Percentiles rank a stretch among this genome's conserved stretches.
These are phyloP conservation scores for Pollachius pollachius DNA, from an alignment of 2,113 vertebrate genomes.

Conservation along the genomic window DNA sequence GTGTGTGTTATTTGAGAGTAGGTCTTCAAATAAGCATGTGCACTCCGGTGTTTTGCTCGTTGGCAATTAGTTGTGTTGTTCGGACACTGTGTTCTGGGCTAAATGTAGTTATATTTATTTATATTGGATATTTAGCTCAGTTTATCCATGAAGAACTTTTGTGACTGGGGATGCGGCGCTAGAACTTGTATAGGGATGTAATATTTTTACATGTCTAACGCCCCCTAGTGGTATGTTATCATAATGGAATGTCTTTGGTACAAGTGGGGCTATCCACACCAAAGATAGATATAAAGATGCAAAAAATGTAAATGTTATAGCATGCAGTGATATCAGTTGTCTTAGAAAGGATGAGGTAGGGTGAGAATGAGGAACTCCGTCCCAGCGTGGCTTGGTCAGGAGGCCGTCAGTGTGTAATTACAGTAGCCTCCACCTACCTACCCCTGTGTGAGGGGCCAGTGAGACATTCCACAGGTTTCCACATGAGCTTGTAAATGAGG, in stretches of 20 bases:
- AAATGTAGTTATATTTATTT: conserved; percentile 3
- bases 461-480: conserved; percentile 69
- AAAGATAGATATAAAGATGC: not conserved
- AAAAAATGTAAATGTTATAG: not conserved
- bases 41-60: not conserved
- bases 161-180: conserved; percentile 21
- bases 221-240: conserved; percentile 67
- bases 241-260: conserved; percentile 19
- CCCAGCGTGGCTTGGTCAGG: not conserved
- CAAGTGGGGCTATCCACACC: not conserved
- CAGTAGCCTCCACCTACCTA: conserved; percentile 5
- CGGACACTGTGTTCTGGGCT: not conserved
- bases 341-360: not conserved
- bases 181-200: not conserved
- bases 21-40: no score
- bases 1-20: not conserved
- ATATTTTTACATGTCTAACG: conserved; percentile 2
- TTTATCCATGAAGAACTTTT: conserved; percentile 35
- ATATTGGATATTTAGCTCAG: conserved; percentile 28
- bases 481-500: conserved; percentile 67
- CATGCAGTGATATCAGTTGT: conserved; percentile 9
- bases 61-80: not conserved
- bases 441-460: conserved; percentile 27
- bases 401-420: conserved; percentile 29
- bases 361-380: no score